Conservation (phyloP, 2,113 vertebrate genomes). For the Anser brachyrhynchus region DNA sequence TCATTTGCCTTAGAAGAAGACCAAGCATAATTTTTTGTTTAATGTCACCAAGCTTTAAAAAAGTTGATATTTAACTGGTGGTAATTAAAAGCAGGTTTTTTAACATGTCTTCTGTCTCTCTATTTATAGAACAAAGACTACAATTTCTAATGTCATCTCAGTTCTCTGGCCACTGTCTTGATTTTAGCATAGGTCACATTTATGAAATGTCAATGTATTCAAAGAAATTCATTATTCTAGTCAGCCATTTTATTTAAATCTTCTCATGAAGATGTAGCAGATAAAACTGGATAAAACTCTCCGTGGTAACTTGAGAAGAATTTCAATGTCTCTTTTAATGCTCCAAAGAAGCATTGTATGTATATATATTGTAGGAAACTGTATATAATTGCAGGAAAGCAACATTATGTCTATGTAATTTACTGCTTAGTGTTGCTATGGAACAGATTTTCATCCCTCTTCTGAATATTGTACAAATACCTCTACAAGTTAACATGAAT, state of each 20-base stretch:
- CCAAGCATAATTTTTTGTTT: neutral
- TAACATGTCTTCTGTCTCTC: neutral
- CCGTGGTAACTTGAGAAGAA: neutral
- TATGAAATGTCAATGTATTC: conserved; percentile 57
- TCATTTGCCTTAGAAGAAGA: neutral
- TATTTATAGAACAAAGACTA: conserved; percentile 27
- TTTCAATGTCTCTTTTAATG: conserved; percentile 16
- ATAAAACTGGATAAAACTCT: neutral
- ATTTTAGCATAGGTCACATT: conserved; percentile 46
- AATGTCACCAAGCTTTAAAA: conserved; percentile 1
- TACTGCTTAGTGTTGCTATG: neutral
- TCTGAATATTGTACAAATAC: neutral
- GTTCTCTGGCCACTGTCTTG: neutral
- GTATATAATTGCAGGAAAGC: neutral
- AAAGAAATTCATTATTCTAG: neutral
- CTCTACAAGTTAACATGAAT: neutral
- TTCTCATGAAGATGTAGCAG: conserved; percentile 10
- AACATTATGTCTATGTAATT: neutral
- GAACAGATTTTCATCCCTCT: neutral
- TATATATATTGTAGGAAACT: neutral
- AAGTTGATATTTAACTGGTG: neutral
- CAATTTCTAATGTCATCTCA: neutral
- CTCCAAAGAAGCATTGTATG: neutral
- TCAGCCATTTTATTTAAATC: conserved; percentile 32
- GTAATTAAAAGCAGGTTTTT: conserved; percentile 17